Percentiles rank a stretch among this genome's conserved stretches.
These are phyloP conservation scores for Gortyna flavago DNA, from an alignment of 2,888 invertebrate genomes.

Conservation along the genomic window DNA sequence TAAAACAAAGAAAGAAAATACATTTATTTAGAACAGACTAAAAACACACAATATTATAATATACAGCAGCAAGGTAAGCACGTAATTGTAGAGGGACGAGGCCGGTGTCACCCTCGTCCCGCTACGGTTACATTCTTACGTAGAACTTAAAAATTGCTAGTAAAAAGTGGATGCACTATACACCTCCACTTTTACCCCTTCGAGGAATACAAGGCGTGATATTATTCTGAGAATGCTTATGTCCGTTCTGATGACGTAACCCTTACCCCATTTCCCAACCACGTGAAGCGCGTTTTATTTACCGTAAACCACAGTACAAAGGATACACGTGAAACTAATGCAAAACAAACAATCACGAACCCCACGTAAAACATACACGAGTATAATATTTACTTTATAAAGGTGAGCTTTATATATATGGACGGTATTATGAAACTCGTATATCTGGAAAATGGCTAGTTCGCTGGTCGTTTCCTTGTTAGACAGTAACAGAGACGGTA, in stretches of 20 bases:
- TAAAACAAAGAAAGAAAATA: too few relatives aligned
- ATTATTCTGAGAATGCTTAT: not conserved
- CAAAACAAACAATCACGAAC: slow-evolving; percentile 26
- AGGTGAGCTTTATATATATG: slow-evolving; percentile 5
- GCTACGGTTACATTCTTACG: too few relatives aligned
- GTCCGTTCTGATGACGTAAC: slow-evolving; percentile 19
- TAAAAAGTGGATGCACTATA: not conserved
- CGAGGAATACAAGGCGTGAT: not conserved
- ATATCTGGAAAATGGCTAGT: slow-evolving; percentile 25
- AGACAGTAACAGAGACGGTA: not conserved
- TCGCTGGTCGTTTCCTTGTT: slow-evolving; percentile 34
- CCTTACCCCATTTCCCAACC: not conserved
- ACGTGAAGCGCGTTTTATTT: slow-evolving; percentile 34
- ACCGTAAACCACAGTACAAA: slow-evolving; percentile 18
- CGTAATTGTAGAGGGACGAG: not conserved
- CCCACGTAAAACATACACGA: slow-evolving; percentile 6
- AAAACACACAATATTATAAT: too few relatives aligned
- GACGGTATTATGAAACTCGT: slow-evolving; percentile 18
- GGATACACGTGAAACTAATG: slow-evolving; percentile 34
- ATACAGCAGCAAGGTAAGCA: not conserved
- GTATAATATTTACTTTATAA: slow-evolving; percentile 38
- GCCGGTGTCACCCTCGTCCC: too few relatives aligned
- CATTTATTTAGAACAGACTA: too few relatives aligned
- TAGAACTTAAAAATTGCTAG: not conserved
- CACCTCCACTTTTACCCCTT: not conserved